A percentile compares a stretch with the other conserved stretches of the same genome.
Conservation (phyloP, 35 echinoderm and acorn worm genomes). For the Strongylocentrotus purpuratus region DNA sequence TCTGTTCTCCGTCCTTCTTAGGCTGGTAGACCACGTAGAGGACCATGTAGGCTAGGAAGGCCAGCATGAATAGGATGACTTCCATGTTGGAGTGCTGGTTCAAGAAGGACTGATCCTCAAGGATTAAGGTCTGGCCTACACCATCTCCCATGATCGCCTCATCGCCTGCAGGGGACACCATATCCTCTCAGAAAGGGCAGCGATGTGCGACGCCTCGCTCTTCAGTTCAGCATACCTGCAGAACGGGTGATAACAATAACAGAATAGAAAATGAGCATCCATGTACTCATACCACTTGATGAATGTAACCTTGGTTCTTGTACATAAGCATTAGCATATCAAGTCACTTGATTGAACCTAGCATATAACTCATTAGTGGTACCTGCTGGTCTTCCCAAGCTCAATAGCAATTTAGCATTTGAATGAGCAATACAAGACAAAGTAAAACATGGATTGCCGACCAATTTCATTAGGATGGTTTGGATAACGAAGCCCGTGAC, state of each 20-base stretch:
- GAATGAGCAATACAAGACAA: background rate
- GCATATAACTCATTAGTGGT: background rate
- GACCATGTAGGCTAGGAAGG: conserved; percentile 63
- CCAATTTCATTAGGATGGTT: too few relatives aligned
- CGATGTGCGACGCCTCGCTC: background rate
- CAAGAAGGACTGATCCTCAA: conserved; percentile 21
- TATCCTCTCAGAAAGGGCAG: background rate
- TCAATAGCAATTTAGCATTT: background rate
- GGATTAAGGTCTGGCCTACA: background rate
- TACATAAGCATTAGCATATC: background rate
- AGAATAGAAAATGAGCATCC: background rate
- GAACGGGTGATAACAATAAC: background rate
- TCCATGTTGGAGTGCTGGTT: conserved; percentile 65
- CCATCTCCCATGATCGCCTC: conserved; percentile 14
- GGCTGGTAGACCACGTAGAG: conserved; percentile 76
- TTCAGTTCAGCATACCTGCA: conserved; percentile 18
- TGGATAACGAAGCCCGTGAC: too few relatives aligned
- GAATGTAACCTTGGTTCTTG: background rate
- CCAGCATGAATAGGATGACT: conserved; percentile 73
- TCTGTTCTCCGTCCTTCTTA: conserved; percentile 42
- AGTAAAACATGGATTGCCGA: too few relatives aligned
- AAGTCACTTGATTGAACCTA: background rate
- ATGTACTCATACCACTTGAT: background rate
- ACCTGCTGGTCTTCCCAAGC: background rate
- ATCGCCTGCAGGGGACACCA: background rate